Percentiles rank a stretch among this genome's conserved stretches.
Conservation (phyloP, 2,888 invertebrate genomes). For the Meliscaeva auricollis region DNA sequence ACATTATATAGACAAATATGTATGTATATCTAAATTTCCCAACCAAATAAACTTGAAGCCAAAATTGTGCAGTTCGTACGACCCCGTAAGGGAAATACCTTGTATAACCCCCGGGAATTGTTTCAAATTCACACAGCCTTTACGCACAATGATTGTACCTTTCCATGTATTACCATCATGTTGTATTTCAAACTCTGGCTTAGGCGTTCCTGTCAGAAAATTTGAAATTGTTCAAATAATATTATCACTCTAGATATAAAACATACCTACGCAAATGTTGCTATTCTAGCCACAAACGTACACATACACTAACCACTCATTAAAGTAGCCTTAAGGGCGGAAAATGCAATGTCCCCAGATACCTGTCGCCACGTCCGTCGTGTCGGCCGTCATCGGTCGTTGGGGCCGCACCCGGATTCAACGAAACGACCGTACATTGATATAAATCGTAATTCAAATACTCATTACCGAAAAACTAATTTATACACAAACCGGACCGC, state of each 20-base stretch:
- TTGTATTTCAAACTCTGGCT: background rate
- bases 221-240: slow-evolving; percentile 55
- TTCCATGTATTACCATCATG: background rate
- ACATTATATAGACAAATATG: slow-evolving; percentile 50
- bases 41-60: slow-evolving; percentile 20
- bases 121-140: slow-evolving; percentile 16
- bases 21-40: slow-evolving; percentile 36
- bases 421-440: slow-evolving; percentile 11
- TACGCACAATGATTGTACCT: slow-evolving; percentile 19
- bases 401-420: background rate
- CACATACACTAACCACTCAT: slow-evolving; percentile 52
- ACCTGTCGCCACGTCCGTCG: background rate
- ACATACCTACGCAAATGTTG: background rate
- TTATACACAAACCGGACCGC: slow-evolving; percentile 62
- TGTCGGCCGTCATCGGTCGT: background rate
- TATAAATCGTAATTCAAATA: slow-evolving; percentile 73
- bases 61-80: background rate
- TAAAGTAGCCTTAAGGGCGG: slow-evolving; percentile 53
- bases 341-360: slow-evolving; percentile 26
- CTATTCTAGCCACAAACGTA: slow-evolving; percentile 22
- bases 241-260: slow-evolving; percentile 39
- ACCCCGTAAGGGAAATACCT: slow-evolving; percentile 43
- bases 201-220: slow-evolving; percentile 37
- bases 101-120: slow-evolving; percentile 21
- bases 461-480: slow-evolving; percentile 74